Conservation (phyloP, 2,888 invertebrate genomes). For the Alsophila aescularia region DNA sequence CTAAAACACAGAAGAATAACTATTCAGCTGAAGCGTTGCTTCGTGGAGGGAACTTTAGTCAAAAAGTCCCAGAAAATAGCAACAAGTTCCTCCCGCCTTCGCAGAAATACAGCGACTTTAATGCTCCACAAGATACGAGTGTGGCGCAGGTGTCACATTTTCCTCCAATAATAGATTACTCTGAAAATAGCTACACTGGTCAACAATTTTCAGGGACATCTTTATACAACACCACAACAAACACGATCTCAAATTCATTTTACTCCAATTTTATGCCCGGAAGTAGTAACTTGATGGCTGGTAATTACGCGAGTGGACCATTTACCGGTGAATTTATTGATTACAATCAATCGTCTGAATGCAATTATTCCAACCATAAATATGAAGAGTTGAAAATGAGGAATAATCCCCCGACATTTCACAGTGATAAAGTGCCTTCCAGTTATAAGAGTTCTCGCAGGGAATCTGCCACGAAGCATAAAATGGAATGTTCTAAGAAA, state of each 20-base stretch:
- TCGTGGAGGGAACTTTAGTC: conserved; percentile 68
- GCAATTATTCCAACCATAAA: conserved; percentile 74
- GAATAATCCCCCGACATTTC: conserved; percentile 62
- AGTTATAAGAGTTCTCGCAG: conserved; percentile 69
- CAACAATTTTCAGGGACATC: conserved; percentile 77
- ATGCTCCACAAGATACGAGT: conserved; percentile 64
- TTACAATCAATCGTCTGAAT: conserved; percentile 74
- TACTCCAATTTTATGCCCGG: conserved; percentile 78
- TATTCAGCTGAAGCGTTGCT: conserved; percentile 77
- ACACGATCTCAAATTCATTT: conserved; percentile 77
- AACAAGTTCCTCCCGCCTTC: conserved; percentile 65
- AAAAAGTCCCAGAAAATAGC: conserved; percentile 65
- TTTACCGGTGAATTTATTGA: conserved; percentile 75
- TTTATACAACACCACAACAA: conserved; percentile 74
- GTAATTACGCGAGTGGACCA: conserved; percentile 69
- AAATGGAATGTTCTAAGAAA: conserved; percentile 78
- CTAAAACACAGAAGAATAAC: conserved; percentile 72
- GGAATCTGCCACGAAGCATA: conserved; percentile 75
- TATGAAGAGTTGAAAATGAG: conserved; percentile 77
- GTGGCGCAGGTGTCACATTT: conserved; percentile 80
- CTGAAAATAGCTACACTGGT: conserved; percentile 69
- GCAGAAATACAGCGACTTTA: conserved; percentile 74
- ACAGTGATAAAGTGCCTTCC: conserved; percentile 65
- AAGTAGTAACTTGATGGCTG: conserved; percentile 70
- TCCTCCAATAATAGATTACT: conserved; percentile 74